A percentile compares a stretch with the other conserved stretches of the same genome.
Conservation (phyloP, 2,113 vertebrate species). For the Sinosuthora webbiana region DNA sequence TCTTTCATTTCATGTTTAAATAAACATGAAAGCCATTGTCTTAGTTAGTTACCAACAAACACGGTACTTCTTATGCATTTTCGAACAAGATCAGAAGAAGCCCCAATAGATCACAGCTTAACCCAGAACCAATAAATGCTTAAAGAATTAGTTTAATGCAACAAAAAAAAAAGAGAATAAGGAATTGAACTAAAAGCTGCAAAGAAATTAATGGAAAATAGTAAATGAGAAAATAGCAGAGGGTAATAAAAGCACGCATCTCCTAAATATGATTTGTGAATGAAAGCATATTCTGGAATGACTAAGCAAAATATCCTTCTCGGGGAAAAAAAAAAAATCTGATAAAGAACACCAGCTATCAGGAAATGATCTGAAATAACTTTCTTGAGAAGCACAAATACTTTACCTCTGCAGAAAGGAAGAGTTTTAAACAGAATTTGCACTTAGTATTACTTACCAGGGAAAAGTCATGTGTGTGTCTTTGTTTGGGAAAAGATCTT, state of each 20-base stretch:
- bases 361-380: neutral
- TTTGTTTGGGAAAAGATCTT: neutral
- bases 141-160: neutral
- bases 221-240: neutral
- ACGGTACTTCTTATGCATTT: neutral
- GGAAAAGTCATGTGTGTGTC: neutral
- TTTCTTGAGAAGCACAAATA: neutral
- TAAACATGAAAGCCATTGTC: neutral
- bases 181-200: neutral
- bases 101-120: neutral
- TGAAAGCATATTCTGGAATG: neutral
- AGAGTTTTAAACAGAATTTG: neutral
- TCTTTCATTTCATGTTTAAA: neutral
- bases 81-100: neutral
- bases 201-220: neutral
- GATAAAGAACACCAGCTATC: neutral
- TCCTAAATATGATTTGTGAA: neutral
- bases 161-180: neutral
- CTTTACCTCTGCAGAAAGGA: neutral
- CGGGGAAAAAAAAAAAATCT: neutral
- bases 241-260: neutral
- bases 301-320: neutral
- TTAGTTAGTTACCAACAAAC: neutral
- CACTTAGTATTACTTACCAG: neutral
- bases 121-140: neutral